Evolutionary conservation across 1,140 invertebrate species (phyloP), one percentile per base, ranked within the genome.

Genomic region (Grapholita molesta): DNA sequence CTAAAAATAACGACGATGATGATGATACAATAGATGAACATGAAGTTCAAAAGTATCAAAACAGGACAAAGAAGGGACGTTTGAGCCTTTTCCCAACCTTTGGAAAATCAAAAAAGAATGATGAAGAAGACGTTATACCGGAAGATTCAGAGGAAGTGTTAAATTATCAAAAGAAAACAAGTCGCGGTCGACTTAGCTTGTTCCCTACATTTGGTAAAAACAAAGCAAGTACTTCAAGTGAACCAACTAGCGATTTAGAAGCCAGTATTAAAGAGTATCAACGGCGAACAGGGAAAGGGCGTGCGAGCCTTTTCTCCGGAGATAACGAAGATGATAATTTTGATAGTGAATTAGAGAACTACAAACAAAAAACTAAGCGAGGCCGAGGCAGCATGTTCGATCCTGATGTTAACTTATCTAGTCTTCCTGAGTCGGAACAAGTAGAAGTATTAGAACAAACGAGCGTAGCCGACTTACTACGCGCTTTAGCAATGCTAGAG

Each of bases 371-470:
- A 73, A 84, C 84, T 8, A 80, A 72, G 68, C 74, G 83, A 11
- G 86, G 94, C 33, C 89, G 93, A 57, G 86, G 83, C 1, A 94
- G 93, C 71, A 77, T 93, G 21, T 94, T 94, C 66, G 94, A 94
- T 53, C 89, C 89, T 4, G 84, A 91, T 68, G 71, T 91, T 3
- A 88, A 90, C 68, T 79, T 91, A 68, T 74, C 81, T 38, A 84
- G 75, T 64, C 71, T 91, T 52, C 81, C 92, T 21, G 89, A 92
- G 68, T 84, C 89, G 2, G 90, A 94, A 66, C 91, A 94, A 73
- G 93, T 94, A 21, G 93, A 93, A 78, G 90, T 96, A 23, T 85
- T 96, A 48, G 96, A 96, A 89, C 94, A 96, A 76, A 96, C 96
- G 0, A 96, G 95, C 18, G 87, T 96, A 9, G 95, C 95, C 2